These are phyloP conservation scores for Philhelius pedissequus DNA, from an alignment of 2,888 invertebrate genomes.

Conservation along the genomic window DNA sequence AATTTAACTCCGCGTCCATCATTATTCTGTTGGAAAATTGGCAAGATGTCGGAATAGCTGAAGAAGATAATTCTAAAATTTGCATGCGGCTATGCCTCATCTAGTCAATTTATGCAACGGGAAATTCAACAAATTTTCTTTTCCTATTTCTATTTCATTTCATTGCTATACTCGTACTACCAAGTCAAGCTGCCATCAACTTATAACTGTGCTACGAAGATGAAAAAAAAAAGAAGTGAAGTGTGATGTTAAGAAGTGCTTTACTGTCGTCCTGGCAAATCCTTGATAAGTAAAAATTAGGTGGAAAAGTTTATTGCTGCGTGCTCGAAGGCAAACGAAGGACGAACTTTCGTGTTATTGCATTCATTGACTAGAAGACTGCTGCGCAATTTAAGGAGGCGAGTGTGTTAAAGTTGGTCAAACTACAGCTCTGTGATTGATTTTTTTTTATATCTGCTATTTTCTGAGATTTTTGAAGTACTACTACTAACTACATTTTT, in stretches of 20 bases:
- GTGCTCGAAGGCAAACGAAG: neutral
- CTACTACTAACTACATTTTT: neutral
- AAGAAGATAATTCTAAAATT: conserved; percentile 71
- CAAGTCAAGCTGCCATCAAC: neutral
- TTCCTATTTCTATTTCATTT: neutral
- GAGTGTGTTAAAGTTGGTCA: conserved; percentile 45
- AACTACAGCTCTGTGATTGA: conserved; percentile 45
- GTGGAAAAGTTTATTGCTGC: conserved; percentile 30
- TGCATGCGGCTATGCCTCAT: conserved; percentile 77
- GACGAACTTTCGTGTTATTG: conserved; percentile 31
- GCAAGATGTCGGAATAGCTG: conserved; percentile 79
- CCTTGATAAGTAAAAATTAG: conserved; percentile 24
- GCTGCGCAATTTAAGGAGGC: neutral
- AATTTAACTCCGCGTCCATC: neutral
- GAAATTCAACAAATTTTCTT: conserved; percentile 38
- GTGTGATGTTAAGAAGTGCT: conserved; percentile 21
- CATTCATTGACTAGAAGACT: conserved; percentile 33
- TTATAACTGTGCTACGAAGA: neutral
- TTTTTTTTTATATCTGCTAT: conserved; percentile 8
- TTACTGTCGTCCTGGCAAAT: conserved; percentile 11
- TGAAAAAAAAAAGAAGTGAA: conserved; percentile 26
- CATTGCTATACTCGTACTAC: neutral
- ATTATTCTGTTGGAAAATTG: conserved; percentile 72
- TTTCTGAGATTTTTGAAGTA: neutral
- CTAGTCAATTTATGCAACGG: conserved; percentile 77